Base-by-base conservation (phyloP, 1,140 invertebrate genomes). In the Eumaeus atala region DNA sequence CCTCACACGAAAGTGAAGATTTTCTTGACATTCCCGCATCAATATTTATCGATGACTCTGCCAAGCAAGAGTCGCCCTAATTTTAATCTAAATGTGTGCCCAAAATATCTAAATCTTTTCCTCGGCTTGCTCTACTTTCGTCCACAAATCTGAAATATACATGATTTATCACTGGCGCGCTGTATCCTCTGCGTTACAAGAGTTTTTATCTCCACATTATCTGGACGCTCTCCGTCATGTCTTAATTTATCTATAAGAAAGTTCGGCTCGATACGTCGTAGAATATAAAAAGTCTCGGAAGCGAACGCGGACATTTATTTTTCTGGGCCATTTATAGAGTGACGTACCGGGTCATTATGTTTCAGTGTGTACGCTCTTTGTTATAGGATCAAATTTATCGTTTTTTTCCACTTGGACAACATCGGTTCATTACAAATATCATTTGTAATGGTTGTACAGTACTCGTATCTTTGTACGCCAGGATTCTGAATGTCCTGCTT, bases 291-390 rank as follows among this genome's bases (percentile, higher is more conserved):
- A 44, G 40, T 6, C 47, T 49, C 53, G 58, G 58, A 48, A 47
- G 51, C 48, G 56, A 57, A 54, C 51, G 63, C 16, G 59, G 55
- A 59, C 60, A 62, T 62, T 62, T 60, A 68, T 68, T 65, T 60
- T 65, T 61, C 62, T 62, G 56, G 59, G 54, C 60, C 62, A 65
- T 61, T 63, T 62, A 59, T 64, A 57, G 42, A 11, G 58, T 64
- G 54, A 67, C 59, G 57, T 61, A 67, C 64, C 42, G 62, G 55
- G 61, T 55, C 61, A 61, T 67, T 67, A 64, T 53, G 53, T 51
- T 57, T 47, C 59, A 42, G 34, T 48, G 38, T 34, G 47, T 44
- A 38, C 40, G 47, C 28, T 38, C 47, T 37, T 21, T 52, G 53
- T 62, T 52, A 58, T 58, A 58, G 51, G n/a, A 48, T 28, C 44